These are phyloP conservation scores for Zhengitettix transpicula DNA, from an alignment of 2,888 invertebrate species.

Conservation along the genomic window DNA sequence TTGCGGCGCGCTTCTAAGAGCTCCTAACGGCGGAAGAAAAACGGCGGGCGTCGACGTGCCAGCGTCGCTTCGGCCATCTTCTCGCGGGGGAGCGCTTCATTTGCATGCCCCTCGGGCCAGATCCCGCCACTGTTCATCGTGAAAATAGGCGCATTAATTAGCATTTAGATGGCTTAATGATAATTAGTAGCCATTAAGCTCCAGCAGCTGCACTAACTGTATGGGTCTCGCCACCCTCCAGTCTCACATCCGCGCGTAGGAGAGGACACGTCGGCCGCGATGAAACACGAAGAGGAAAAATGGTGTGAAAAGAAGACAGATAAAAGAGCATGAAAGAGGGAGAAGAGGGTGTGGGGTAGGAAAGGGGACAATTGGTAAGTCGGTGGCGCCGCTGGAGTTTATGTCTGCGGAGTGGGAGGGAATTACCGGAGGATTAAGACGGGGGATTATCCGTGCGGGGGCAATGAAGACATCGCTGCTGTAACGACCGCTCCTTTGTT, in stretches of 20 bases:
- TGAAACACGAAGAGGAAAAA: slow-evolving; percentile 16
- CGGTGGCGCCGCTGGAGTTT: not conserved
- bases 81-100: slow-evolving; percentile 23
- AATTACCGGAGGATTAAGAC: slow-evolving; percentile 7
- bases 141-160: slow-evolving; percentile 30
- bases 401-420: not conserved
- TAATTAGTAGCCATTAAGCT: slow-evolving; percentile 26
- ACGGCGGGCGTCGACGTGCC: slow-evolving; percentile 12
- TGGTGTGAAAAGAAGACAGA: slow-evolving; percentile 30
- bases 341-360: slow-evolving; percentile 8
- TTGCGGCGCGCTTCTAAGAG: too few species aligned
- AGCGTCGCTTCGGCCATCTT: slow-evolving; percentile 12
- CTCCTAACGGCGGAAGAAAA: slow-evolving; percentile 8
- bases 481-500: too few species aligned
- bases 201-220: slow-evolving; percentile 10
- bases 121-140: slow-evolving; percentile 24
- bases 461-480: too few species aligned
- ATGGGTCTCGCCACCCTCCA: slow-evolving; percentile 14
- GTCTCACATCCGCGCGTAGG: slow-evolving; percentile 7
- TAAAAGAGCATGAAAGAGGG: slow-evolving; percentile 26
- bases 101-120: slow-evolving; percentile 28
- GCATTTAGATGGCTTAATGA: slow-evolving; percentile 36
- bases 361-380: not conserved
- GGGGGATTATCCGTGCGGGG: too few species aligned
- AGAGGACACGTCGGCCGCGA: slow-evolving; percentile 1